phyloP scores from a whole-genome alignment of 2,888 invertebrate species.

The Agrotis puta region DNA sequence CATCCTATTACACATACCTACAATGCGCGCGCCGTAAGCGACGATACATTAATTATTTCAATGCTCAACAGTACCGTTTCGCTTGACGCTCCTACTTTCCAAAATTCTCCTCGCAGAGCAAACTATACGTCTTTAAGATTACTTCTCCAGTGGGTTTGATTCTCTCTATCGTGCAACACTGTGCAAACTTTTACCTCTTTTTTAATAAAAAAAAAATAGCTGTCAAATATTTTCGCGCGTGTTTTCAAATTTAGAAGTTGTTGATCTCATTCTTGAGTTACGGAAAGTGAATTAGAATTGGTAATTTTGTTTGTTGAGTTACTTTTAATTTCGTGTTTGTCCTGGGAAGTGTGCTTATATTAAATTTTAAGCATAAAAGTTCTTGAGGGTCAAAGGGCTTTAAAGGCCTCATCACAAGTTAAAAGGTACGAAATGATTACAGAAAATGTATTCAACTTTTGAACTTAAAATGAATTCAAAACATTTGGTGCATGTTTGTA shows the following conservation, averaged over 20 bases:
- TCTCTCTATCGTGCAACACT: conserved; percentile 63
- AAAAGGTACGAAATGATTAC: conserved; percentile 46
- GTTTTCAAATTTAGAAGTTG: conserved; percentile 59
- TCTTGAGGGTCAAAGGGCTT: conserved; percentile 44
- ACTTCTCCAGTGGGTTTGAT: conserved; percentile 76
- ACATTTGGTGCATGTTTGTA: conserved; percentile 12
- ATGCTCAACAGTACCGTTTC: conserved; percentile 82
- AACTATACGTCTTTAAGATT: conserved; percentile 74
- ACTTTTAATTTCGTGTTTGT: conserved; percentile 49
- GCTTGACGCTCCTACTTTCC: conserved; percentile 85
- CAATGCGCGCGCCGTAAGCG: conserved; percentile 52
- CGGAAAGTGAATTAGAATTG: conserved; percentile 54
- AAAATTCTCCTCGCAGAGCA: conserved; percentile 83
- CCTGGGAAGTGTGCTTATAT: conserved; percentile 44
- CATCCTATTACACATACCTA: too few relatives aligned
- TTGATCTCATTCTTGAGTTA: conserved; percentile 58
- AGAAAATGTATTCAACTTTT: conserved; percentile 10
- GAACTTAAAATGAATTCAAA: conserved; percentile 34
- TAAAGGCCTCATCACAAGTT: conserved; percentile 18
- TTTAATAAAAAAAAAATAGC: conserved; percentile 61
- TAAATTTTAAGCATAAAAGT: conserved; percentile 48
- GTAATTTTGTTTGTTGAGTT: conserved; percentile 55
- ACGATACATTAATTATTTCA: conserved; percentile 68
- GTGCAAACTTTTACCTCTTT: conserved; percentile 59
- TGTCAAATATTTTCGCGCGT: conserved; percentile 56